These are phyloP conservation scores for Drosophila elegans DNA, from an alignment of 1,140 invertebrate genomes.

Conservation along the genomic window DNA sequence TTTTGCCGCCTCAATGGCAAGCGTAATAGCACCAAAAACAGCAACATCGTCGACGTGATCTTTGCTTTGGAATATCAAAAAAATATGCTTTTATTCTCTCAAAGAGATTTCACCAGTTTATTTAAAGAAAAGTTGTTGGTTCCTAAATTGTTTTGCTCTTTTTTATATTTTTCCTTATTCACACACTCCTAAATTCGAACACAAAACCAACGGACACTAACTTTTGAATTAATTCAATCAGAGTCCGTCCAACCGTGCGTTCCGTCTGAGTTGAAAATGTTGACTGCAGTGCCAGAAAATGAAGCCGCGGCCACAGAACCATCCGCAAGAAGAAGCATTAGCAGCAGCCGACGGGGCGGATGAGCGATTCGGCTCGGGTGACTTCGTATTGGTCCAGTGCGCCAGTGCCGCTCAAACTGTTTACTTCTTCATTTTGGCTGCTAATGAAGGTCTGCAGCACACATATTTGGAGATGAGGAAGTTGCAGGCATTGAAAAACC, in stretches of 20 bases:
- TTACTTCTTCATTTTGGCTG: slow-evolving; percentile 17
- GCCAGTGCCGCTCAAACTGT: slow-evolving; percentile 21
- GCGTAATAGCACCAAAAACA: slow-evolving; percentile 9
- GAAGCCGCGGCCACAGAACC: slow-evolving; percentile 19
- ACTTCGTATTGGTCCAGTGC: slow-evolving; percentile 51
- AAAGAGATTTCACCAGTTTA: background rate
- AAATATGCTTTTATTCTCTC: background rate
- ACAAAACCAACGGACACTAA: slow-evolving; percentile 11
- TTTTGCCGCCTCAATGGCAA: slow-evolving; percentile 25
- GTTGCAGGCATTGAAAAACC: background rate
- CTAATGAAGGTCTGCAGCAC: slow-evolving; percentile 1
- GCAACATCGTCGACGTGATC: slow-evolving; percentile 33
- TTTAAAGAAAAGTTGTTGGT: background rate
- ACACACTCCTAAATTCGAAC: slow-evolving; percentile 6
- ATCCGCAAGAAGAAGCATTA: slow-evolving; percentile 24
- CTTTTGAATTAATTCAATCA: slow-evolving; percentile 34
- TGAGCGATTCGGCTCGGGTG: slow-evolving; percentile 29
- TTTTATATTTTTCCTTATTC: background rate
- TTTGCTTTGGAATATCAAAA: slow-evolving; percentile 2
- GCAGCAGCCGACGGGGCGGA: slow-evolving; percentile 16
- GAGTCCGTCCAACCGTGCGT: slow-evolving; percentile 63
- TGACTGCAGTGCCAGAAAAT: slow-evolving; percentile 59
- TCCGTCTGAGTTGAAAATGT: slow-evolving; percentile 63
- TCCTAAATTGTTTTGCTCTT: background rate
- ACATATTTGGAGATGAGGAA: background rate